Evolutionary conservation across 2,797 vertebrate species (phyloP).

Genomic region (Rhyacichthys aspro): DNA sequence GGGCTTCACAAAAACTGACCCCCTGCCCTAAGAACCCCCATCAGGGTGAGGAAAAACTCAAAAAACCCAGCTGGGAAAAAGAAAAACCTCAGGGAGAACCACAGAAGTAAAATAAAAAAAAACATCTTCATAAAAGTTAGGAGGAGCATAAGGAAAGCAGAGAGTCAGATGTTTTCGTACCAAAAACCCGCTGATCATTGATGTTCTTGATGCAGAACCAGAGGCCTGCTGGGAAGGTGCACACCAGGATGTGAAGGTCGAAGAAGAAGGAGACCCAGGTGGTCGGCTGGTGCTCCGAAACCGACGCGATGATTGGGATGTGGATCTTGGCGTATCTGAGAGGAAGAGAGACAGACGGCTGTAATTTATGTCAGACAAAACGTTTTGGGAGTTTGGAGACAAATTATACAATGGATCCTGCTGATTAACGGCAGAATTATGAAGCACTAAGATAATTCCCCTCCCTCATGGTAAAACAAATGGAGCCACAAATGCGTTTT

Average conservation of each 20-base stretch:
- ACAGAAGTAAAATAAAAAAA: no score
- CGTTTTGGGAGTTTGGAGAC: conserved; percentile 42
- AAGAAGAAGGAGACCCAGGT: conserved; percentile 99
- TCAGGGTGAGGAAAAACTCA: no score
- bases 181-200: conserved; percentile 95
- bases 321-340: conserved; percentile 98
- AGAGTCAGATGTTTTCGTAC: conserved; percentile 71
- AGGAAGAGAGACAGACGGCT: conserved; percentile 13
- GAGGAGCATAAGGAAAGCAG: neutral
- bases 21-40: no score
- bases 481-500: conserved; percentile 24
- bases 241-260: conserved; percentile 98
- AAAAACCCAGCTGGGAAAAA: no score
- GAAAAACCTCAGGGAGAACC: no score
- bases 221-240: conserved; percentile 97
- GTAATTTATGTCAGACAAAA: conserved; percentile 43
- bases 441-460: conserved; percentile 29
- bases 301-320: conserved; percentile 98
- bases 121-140: no score
- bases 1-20: no score
- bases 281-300: conserved; percentile 98
- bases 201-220: conserved; percentile 99
- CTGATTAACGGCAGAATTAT: conserved; percentile 56
- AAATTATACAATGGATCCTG: conserved; percentile 60
- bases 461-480: conserved; percentile 42